These are phyloP conservation scores for Helicoverpa zea DNA, from an alignment of 1,140 invertebrate species.

Conservation along the genomic window DNA sequence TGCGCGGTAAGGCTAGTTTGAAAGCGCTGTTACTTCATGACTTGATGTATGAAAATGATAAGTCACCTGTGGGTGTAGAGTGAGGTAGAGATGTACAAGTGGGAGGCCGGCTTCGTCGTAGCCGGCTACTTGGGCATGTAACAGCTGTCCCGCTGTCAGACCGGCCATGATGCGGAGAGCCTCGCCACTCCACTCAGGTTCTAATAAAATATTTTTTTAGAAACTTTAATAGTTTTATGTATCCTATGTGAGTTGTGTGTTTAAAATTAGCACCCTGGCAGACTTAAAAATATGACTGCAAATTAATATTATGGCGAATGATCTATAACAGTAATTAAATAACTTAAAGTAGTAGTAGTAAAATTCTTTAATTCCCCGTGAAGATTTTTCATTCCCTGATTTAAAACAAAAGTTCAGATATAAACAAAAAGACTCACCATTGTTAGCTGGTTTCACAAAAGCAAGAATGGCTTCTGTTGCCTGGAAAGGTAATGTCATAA, in stretches of 20 bases:
- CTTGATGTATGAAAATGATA: background rate
- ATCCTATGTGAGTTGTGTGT: too few species aligned
- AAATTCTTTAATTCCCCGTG: too few species aligned
- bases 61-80: conserved; percentile 89
- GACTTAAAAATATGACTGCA: too few species aligned
- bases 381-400: too few species aligned
- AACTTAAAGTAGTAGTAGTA: too few species aligned
- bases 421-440: conserved; percentile 78
- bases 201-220: conserved; percentile 26
- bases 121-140: conserved; percentile 95
- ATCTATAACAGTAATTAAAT: too few species aligned
- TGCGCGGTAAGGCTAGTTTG: too few species aligned
- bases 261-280: too few species aligned
- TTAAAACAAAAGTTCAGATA: background rate
- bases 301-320: too few species aligned
- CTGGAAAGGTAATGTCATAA: conserved; percentile 97
- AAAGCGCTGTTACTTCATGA: too few species aligned
- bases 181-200: conserved; percentile 90
- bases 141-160: conserved; percentile 92
- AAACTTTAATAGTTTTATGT: background rate
- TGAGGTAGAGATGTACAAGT: conserved; percentile 92
- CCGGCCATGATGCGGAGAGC: conserved; percentile 92
- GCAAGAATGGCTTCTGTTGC: conserved; percentile 97
- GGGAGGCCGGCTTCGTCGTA: conserved; percentile 93
- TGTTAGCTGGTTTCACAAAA: conserved; percentile 93